A percentile compares a stretch with the other conserved stretches of the same genome.
These are phyloP conservation scores for Fundulus diaphanus DNA, from an alignment of 2,797 vertebrate species.

Conservation along the genomic window DNA sequence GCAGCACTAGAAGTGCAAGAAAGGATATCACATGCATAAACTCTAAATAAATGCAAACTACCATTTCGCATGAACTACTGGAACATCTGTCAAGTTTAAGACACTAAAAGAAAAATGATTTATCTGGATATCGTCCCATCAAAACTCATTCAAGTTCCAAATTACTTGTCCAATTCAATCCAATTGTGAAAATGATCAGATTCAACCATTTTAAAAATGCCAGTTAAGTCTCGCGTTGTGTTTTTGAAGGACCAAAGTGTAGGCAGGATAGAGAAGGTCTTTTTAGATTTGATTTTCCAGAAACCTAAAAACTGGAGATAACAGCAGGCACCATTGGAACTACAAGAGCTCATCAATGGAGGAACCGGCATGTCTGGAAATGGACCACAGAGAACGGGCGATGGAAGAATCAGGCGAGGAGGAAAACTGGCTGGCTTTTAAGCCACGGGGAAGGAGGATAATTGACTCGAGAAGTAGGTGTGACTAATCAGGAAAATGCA, in stretches of 20 bases:
- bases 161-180: not conserved
- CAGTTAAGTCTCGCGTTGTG: not conserved
- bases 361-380: not conserved
- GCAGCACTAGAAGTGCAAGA: no score
- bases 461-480: not conserved
- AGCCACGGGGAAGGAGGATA: not conserved
- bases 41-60: no score
- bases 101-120: no score
- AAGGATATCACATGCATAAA: no score
- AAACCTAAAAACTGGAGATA: not conserved
- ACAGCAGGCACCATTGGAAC: not conserved
- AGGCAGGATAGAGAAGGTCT: not conserved
- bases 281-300: not conserved
- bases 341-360: not conserved
- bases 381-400: not conserved
- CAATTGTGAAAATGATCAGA: not conserved
- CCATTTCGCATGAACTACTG: no score
- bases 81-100: no score
- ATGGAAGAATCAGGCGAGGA: not conserved
- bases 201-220: not conserved
- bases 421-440: not conserved
- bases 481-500: constrained; percentile 1
- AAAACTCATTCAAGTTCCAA: no score
- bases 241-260: not conserved
- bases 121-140: no score